Base-by-base conservation (phyloP, 2,797 vertebrate species). In the Sebastes elongatus region DNA sequence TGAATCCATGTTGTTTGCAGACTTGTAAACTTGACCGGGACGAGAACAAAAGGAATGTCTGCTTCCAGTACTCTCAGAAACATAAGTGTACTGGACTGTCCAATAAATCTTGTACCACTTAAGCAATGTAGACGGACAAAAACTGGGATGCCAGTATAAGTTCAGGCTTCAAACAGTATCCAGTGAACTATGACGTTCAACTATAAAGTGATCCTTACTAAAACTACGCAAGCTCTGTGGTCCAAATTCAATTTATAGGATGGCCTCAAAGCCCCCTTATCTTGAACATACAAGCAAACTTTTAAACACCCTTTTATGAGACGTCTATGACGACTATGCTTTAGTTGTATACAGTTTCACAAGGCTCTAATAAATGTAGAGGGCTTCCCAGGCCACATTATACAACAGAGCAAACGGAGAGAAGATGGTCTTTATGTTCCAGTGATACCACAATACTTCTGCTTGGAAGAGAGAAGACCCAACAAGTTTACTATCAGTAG, bases 81-180 rank as follows among this genome's bases (percentile, higher is more conserved):
- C 52, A 30, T 75, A 65, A 80, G 53, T 81, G 62, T 53, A 55
- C 71, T 85, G 60, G 74, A 52, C 77, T 53, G 68, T 46, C 78
- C 77, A 84, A 80, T 87, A 91, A 85, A 86, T 67, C 13, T 52
- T 67, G 25, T 18, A 70, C 46, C 61, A 81, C 65, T 84, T 72
- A 64, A 82, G 62, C 55, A 49, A 78, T 7, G 53, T 74, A 91
- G 67, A 87, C 78, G 71, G 63, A 83, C 53, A 60, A 38, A 60
- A 73, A 57, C 7, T 59, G n/a, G 57, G 72, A 77, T 53, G 33
- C 46, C 66, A 63, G 28, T 13, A 3, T 38, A 68, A 62, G 35
- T 57, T 69, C 61, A 75, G 60, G 23, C 56, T 64, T 83, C 33
- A 79, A 76, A 85, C 32, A 61, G 25, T 22, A 35, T 66, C 66